Base-by-base conservation (phyloP, 1,140 invertebrate species). In the Dreissena polymorpha region DNA sequence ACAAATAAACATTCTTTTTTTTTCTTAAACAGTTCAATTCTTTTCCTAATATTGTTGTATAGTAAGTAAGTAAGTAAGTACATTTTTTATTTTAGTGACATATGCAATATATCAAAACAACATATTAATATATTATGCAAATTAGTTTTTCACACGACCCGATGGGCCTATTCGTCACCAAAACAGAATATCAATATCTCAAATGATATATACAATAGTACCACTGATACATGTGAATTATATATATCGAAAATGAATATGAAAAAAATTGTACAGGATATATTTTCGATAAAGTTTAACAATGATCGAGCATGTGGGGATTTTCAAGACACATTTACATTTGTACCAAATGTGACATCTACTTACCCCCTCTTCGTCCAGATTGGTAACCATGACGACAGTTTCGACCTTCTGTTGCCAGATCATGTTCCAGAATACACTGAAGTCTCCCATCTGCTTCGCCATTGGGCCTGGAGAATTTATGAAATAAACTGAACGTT, bases 341-440 rank as follows among this genome's bases (percentile, higher is more conserved):
- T 12, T 55, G 57, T 60, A 6, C 2, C 57, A n/a, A 60, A 3
- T 23, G 10, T 39, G 57, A 2, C 16, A 60, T 6, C 16, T 0
- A 78, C 49, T 65, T 65, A 75, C 68, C 53, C 74, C 79, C 55
- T 27, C 75, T 81, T 89, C 70, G 10, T 82, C 80, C 25, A 81
- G 87, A 89, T 96, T 95, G 64, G 97, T 98, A 65, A 97, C 97
- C 97, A 98, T 98, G 72, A 98, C 97, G 85, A 98, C 94, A 76
- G 97, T 96, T 84, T 96, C 95, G 94, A 96, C 95, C 87, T 96
- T 95, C 92, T 98, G 97, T 94, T 98, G 97, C 97, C 97, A 98
- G 83, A 98, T 94, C 97, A 98, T 98, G 87, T 96, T 95, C 97
- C 97, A 98, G 93, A 98, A 98, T 93, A 98, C 97, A 21, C 57